Base-by-base conservation (phyloP, 2,888 invertebrate genomes). In the Lycocerus yunnanus region DNA sequence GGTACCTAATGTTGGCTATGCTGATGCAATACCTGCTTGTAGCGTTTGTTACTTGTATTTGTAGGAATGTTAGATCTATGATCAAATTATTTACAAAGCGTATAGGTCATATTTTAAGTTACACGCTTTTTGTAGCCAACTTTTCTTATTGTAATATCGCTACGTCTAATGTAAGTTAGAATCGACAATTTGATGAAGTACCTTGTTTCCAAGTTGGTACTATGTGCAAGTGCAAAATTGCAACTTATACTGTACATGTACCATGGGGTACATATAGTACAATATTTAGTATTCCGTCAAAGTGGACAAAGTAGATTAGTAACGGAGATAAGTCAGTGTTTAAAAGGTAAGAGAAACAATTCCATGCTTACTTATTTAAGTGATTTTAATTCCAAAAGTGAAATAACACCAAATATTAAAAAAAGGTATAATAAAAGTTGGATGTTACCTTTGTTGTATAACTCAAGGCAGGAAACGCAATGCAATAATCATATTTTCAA, bases 221-320 rank as follows among this genome's bases (percentile, higher is more conserved):
- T 63, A 63, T 63, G 18, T 18, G 18, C 18, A 18, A 63, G 18
- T 63, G 61, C 61, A 20, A 63, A 63, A 63, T 20, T 63, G 18
- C 61, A 63, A 63, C 61, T 18, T 63, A 20, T 14, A 61, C 18
- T 61, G 18, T 61, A 61, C 6, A 1, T 15, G 20, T 15, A 68
- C 58, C 58, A 66, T 27, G 18, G n/a, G 24, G 20, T 66, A 14
- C 21, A 60, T 69, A 60, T 18, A 69, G 18, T 15, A 18, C 13
- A 43, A 58, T 69, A 61, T 59, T 71, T 73, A 18, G 65, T 73
- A 73, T 73, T 63, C 68, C 58, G 63, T 18, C 20, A 63, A 69
- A 68, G 68, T 69, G 69, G 68, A 65, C 58, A n/a, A 69, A 69
- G 69, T 21, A 69, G 72, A 73, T 73, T 65, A 69, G 65, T 73